A percentile compares a stretch with the other conserved stretches of the same genome.
Conservation (phyloP, 2,113 vertebrate genomes). For the Phyllopteryx taeniolatus region DNA sequence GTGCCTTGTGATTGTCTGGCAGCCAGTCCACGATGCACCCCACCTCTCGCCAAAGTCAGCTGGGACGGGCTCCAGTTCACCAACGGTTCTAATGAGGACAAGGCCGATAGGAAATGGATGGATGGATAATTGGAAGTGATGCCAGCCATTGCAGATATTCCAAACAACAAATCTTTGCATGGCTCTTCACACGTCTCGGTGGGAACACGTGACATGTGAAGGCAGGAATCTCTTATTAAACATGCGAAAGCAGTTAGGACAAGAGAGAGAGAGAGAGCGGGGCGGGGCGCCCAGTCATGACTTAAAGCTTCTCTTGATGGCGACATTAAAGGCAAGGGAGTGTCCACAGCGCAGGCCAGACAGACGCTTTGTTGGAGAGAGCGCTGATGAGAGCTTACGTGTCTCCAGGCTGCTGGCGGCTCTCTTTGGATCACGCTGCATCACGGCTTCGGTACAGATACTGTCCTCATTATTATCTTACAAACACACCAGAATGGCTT, state of each 20-base stretch:
- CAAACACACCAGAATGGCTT: neutral
- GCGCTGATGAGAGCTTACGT: slow-evolving; percentile 45
- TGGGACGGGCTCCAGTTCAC: too few species aligned
- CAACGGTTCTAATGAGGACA: too few species aligned
- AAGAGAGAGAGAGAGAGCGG: slow-evolving; percentile 47
- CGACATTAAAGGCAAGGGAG: slow-evolving; percentile 71
- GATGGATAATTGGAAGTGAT: too few species aligned
- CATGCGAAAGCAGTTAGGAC: slow-evolving; percentile 70
- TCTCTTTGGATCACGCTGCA: slow-evolving; percentile 26
- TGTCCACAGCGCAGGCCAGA: slow-evolving; percentile 67
- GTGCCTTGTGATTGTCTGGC: too few species aligned
- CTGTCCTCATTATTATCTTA: slow-evolving; percentile 16
- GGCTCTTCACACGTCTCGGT: slow-evolving; percentile 47
- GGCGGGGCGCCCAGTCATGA: slow-evolving; percentile 61
- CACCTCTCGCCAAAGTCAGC: too few species aligned
- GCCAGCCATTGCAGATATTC: neutral
- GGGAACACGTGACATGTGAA: slow-evolving; percentile 70
- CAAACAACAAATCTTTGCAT: neutral
- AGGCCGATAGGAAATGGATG: too few species aligned
- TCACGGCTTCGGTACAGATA: slow-evolving; percentile 14
- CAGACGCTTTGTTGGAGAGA: slow-evolving; percentile 51
- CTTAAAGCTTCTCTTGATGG: slow-evolving; percentile 71
- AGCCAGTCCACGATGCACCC: too few species aligned
- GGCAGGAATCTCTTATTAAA: slow-evolving; percentile 56
- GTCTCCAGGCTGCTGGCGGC: slow-evolving; percentile 53